Base-by-base conservation (phyloP, 2,888 invertebrate species). In the Drosophila recens region DNA sequence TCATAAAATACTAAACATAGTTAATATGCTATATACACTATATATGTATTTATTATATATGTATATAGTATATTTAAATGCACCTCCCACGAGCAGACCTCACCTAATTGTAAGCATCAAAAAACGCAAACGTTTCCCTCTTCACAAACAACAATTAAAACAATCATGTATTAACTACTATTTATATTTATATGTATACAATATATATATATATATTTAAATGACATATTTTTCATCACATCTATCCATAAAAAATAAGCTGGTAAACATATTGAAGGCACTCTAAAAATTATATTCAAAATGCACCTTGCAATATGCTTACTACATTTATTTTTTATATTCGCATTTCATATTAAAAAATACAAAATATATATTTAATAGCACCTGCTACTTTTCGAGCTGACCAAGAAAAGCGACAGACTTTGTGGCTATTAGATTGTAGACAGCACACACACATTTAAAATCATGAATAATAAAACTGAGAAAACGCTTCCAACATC, bases 71-170 rank as follows among this genome's bases (percentile, higher is more conserved):
- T 77, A 67, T 69, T 64, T 66, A 38, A 72, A 70, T 78, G 84
- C 83, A 87, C 84, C 87, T 82, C 83, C 85, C 83, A 87, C 81
- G 80, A 86, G 83, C 88, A 86, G 83, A 84, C 85, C 84, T 88
- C 86, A 88, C 88, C 79, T 85, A 86, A 86, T 80, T 81, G 58
- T 87, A 87, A 87, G 88, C 76, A 23, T 23, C 3, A 52, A 82
- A 52, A 82, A 51, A 58, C 27, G 59, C 59, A 79, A 64, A 64
- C 62, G 53, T 79, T 79, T 66, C 67, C 65, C 72, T 58, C 70
- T 72, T 79, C 73, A 65, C 56, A 58, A 51, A 68, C 43, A 51
- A 73, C 59, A 64, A 69, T 51, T 69, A 73, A 53, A 81, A 83
- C 77, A 83, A 83, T 87, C 82, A 84, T 81, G 72, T 78, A 78